Evolutionary conservation across 2,113 vertebrate species (phyloP).

Genomic region (Plecturocebus donacophilus): DNA sequence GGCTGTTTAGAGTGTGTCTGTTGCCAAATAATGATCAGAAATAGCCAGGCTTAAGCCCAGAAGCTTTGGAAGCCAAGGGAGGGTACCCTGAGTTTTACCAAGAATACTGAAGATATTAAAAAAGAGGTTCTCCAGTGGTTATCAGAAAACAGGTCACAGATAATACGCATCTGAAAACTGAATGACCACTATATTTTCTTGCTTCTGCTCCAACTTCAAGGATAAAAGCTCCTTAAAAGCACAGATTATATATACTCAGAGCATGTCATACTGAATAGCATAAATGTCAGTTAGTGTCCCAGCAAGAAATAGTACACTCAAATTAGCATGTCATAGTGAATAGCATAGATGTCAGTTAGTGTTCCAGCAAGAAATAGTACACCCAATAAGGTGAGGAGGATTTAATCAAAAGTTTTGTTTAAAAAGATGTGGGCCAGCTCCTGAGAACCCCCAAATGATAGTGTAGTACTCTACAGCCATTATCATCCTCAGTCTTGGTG

Average conservation of each 20-base stretch:
- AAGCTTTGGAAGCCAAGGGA: neutral
- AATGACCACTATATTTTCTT: neutral
- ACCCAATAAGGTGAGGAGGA: neutral
- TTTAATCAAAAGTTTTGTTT: neutral
- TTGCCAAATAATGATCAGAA: neutral
- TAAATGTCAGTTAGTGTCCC: too few species aligned
- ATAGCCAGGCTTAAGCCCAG: neutral
- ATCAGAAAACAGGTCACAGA: neutral
- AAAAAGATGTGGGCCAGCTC: neutral
- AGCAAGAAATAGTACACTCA: too few species aligned
- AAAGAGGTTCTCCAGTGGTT: neutral
- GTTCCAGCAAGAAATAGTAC: too few species aligned
- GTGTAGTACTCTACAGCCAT: neutral
- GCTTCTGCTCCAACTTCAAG: neutral
- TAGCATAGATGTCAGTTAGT: too few species aligned
- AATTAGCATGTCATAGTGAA: too few species aligned
- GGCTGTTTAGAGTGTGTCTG: neutral
- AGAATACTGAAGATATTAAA: neutral
- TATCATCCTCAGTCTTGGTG: neutral
- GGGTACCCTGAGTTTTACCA: neutral
- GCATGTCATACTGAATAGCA: too few species aligned
- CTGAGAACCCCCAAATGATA: neutral
- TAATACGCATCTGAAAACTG: neutral
- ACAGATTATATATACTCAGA: neutral
- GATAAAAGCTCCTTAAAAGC: neutral